Conservation (phyloP, 2,797 vertebrate species). For the Myotis findleyi region DNA sequence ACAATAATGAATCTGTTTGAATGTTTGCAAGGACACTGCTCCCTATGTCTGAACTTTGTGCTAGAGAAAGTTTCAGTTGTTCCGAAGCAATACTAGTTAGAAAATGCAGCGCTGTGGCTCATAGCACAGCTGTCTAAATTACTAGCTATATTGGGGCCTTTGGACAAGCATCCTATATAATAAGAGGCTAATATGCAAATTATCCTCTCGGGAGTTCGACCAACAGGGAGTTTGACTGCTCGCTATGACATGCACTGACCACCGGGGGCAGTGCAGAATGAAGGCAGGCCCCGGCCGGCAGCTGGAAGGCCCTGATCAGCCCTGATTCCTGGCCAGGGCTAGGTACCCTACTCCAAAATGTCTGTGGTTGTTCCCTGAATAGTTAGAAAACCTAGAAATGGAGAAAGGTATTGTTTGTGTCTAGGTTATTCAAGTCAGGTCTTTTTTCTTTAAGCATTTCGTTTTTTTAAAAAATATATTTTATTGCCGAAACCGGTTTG, state of each 20-base stretch:
- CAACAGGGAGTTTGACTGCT: no score
- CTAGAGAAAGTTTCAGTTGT: constrained; percentile 84
- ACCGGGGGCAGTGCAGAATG: no score
- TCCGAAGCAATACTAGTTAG: constrained; percentile 58
- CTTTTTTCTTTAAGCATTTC: background rate
- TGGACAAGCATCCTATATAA: constrained; percentile 65
- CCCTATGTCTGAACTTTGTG: constrained; percentile 79
- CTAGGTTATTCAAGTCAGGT: background rate
- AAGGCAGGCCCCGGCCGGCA: no score
- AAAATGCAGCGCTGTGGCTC: constrained; percentile 79
- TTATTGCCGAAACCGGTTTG: no score
- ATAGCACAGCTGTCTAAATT: constrained; percentile 79
- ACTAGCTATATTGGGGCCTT: constrained; percentile 66
- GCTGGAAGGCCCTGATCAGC: no score
- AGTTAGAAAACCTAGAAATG: constrained; percentile 27
- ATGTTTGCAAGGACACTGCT: constrained; percentile 75
- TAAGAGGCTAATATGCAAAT: no score
- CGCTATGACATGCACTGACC: no score
- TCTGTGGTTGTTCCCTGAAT: background rate
- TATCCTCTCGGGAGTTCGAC: no score
- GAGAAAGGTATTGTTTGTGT: constrained; percentile 15
- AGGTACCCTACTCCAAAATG: constrained; percentile 54
- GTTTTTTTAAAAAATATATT: no score
- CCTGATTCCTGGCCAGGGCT: no score
- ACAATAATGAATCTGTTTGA: constrained; percentile 84